Evolutionary conservation across 2,113 vertebrate species (phyloP).

Genomic region (Labeo rohita): DNA sequence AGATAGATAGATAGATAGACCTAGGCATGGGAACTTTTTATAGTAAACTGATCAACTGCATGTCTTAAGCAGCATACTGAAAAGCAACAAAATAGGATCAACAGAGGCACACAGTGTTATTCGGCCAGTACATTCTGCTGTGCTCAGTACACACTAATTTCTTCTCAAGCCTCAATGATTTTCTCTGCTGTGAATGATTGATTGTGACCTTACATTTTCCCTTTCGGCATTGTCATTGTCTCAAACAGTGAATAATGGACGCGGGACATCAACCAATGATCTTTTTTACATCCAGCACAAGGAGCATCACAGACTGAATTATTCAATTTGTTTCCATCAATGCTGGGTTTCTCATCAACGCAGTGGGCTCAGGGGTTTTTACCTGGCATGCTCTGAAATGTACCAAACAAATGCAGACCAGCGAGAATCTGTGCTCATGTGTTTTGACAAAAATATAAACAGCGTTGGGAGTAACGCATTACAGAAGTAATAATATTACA

Average conservation of each 20-base stretch:
- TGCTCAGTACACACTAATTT: neutral
- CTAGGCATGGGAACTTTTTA: too few relatives aligned
- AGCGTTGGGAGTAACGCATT: too few relatives aligned
- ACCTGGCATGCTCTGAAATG: neutral
- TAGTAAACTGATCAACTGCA: too few relatives aligned
- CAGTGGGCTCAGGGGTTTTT: neutral
- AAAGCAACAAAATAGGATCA: neutral
- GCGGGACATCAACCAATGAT: neutral
- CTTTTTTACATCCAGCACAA: conserved; percentile 3
- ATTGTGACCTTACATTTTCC: neutral
- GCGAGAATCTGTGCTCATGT: too few relatives aligned
- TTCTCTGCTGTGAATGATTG: neutral
- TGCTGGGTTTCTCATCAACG: neutral
- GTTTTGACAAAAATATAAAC: too few relatives aligned
- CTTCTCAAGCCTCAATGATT: neutral
- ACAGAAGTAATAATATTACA: too few relatives aligned
- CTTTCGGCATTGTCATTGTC: neutral
- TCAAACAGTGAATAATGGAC: neutral
- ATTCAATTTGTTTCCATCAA: conserved; percentile 1
- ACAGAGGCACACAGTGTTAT: neutral
- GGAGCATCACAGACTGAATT: neutral
- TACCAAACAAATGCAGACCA: neutral
- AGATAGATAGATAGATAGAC: too few relatives aligned
- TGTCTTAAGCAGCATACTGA: too few relatives aligned
- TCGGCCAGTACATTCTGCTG: too few relatives aligned